Base-by-base conservation (phyloP, 2,113 vertebrate species). In the Datnioides undecimradiatus region DNA sequence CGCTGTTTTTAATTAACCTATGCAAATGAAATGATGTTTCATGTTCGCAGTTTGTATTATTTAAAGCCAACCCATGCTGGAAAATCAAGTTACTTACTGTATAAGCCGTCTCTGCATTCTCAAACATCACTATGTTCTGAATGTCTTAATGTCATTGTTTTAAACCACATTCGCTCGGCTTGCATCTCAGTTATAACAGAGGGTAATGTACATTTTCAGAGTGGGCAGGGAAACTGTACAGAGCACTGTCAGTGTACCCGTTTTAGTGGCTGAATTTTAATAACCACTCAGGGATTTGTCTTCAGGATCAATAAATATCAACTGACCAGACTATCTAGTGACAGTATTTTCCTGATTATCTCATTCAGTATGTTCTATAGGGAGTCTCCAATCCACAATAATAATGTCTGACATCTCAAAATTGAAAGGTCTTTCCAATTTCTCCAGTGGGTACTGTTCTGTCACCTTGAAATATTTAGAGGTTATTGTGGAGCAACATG, bases 1-100 rank as follows among this genome's bases (percentile, higher is more conserved):
- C 74, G 63, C 80, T 73, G 79, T 73, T 93, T 94, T 94, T 91
- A 94, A 94, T 95, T 93, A 93, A 94, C 89, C 90, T 92, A 92
- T 94, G 89, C 92, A 92, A 94, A 94, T 94, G 62, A 91, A 94
- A 94, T 85, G 51, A 88, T 82, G 80, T 85, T 91, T 82, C 81
- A 88, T 83, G 73, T 86, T 76, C 74, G 78, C 65, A 76, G 72
- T 89, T 86, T 92, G 76, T 88, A 82, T 89, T 90, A 80, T 88
- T 93, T 86, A 85, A 84, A 88, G 78, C 73, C 64, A 16, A 58
- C 16, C 55, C 66, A 76, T 65, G 63, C 83, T 81, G 83, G 84
- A 90, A 85, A 87, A 91, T 89, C 27, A 84, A 62, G 31, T 82
- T 62, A 46, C 63, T 73, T 63, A 43, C 27, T 80, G 29, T 31